phyloP scores from a whole-genome alignment of 1,140 invertebrate species.

The Drosophila orosa region DNA sequence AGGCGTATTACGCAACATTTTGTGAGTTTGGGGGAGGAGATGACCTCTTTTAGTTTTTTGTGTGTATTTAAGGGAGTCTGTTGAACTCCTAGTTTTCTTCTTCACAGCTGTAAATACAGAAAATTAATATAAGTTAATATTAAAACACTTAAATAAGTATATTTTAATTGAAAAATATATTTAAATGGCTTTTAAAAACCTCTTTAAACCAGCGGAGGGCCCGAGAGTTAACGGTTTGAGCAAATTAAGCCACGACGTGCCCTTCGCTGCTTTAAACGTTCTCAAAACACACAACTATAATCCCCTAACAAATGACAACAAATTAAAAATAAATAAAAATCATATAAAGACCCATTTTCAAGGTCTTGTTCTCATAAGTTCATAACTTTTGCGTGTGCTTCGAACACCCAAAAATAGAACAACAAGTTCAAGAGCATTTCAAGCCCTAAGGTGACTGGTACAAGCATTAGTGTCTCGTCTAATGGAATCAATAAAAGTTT shows the following conservation, averaged over 20 bases:
- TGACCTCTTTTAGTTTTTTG: neutral
- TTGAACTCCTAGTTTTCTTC: neutral
- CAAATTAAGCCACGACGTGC: too few species aligned
- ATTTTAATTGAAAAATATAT: neutral
- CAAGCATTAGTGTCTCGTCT: constrained; percentile 18
- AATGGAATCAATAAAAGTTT: constrained; percentile 29
- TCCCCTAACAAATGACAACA: constrained; percentile 11
- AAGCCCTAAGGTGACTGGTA: constrained; percentile 33
- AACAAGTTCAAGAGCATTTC: constrained; percentile 30
- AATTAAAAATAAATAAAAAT: constrained; percentile 30
- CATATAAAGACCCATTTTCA: neutral
- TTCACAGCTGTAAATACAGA: constrained; percentile 1
- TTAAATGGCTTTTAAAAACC: neutral
- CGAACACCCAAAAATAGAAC: constrained; percentile 26
- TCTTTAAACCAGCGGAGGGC: too few species aligned
- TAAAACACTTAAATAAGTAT: neutral
- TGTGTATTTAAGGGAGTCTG: neutral
- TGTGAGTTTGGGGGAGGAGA: constrained; percentile 9
- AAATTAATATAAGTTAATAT: too few species aligned
- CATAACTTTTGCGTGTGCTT: constrained; percentile 33
- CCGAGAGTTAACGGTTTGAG: too few species aligned
- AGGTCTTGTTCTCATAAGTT: constrained; percentile 9
- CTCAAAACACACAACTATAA: neutral
- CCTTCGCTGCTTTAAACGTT: neutral
- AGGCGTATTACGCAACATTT: constrained; percentile 77